Evolutionary conservation across 2,888 invertebrate genomes (phyloP), one percentile per base, ranked within the genome.

Genomic region (Hypselothyrea guttata): DNA sequence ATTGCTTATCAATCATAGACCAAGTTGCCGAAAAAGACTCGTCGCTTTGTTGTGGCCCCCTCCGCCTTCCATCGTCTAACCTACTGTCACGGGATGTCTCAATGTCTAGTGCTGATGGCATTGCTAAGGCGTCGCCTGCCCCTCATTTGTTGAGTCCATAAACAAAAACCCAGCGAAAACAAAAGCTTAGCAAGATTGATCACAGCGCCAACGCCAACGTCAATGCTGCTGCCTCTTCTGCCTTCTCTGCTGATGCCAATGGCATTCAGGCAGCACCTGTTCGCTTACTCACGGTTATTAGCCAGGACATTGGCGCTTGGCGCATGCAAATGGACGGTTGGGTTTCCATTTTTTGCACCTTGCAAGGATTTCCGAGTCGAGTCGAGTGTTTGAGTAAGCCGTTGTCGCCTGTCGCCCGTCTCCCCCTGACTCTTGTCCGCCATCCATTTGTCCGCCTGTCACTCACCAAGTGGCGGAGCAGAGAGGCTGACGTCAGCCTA

Each of bases 1-100:
- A 88, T 88, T 88, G 88, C 88, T 84, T 88, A 88, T 88, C 87
- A 88, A 88, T 88, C 87, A 88, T 88, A 76, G 85, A 71, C 45
- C 53, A 64, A 70, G 70, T 63, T 47, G 47, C 60, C 70, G 37
- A 70, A 62, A 67, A 57, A 62, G 66, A 62, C 66, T 41, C 54
- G 51, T 27, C 37, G 54, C 40, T 47, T 54, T 54, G 38, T 65
- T 75, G 57, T 57, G n/a, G n/a, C n/a, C n/a, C n/a, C n/a, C n/a
- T n/a, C n/a, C n/a, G n/a, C n/a, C n/a, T n/a, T n/a, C n/a, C n/a
- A n/a, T n/a, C n/a, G n/a, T 71, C 22, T 22, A 22, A 22, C 22
- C 22, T 22, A 2, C 22, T 22, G 22, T 2, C 22, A 22, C 22
- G 60, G 49, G 58, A 81, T 77, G 63, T 82, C 82, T 82, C 75